phyloP scores from a whole-genome alignment of 2,797 vertebrate genomes.

The Trematomus bernacchii region DNA sequence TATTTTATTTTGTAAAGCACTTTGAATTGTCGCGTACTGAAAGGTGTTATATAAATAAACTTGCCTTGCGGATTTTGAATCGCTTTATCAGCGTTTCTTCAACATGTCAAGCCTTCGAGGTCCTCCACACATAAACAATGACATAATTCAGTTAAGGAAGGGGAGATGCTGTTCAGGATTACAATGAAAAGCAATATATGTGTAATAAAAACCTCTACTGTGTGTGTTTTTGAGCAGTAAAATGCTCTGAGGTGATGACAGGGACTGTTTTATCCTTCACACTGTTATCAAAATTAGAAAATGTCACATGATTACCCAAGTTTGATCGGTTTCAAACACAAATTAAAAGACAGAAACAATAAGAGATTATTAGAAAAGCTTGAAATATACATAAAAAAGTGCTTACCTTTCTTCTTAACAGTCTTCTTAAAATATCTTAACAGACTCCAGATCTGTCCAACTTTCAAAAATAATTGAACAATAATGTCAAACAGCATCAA shows the following conservation, averaged over 20 bases:
- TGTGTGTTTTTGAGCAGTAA: neutral
- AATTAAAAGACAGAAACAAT: neutral
- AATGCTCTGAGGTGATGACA: no score
- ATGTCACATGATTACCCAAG: neutral
- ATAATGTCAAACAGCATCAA: neutral
- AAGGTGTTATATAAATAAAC: no score
- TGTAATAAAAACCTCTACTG: neutral
- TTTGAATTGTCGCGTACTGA: no score
- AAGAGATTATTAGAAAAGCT: neutral
- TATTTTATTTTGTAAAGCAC: no score
- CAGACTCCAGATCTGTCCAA: neutral
- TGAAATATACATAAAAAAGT: neutral
- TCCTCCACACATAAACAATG: slow-evolving; percentile 30
- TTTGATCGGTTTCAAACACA: neutral
- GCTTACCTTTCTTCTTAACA: neutral
- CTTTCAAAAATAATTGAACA: no score
- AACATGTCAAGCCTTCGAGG: slow-evolving; percentile 34
- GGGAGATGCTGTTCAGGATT: neutral
- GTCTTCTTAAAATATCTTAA: neutral
- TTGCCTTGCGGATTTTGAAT: no score
- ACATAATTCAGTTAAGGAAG: neutral
- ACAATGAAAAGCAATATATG: neutral
- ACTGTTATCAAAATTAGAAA: neutral
- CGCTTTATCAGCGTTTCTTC: slow-evolving; percentile 11
- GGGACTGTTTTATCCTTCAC: no score